These are phyloP conservation scores for Rhizomys pruinosus DNA, from an alignment of 2,113 vertebrate genomes.

Conservation along the genomic window DNA sequence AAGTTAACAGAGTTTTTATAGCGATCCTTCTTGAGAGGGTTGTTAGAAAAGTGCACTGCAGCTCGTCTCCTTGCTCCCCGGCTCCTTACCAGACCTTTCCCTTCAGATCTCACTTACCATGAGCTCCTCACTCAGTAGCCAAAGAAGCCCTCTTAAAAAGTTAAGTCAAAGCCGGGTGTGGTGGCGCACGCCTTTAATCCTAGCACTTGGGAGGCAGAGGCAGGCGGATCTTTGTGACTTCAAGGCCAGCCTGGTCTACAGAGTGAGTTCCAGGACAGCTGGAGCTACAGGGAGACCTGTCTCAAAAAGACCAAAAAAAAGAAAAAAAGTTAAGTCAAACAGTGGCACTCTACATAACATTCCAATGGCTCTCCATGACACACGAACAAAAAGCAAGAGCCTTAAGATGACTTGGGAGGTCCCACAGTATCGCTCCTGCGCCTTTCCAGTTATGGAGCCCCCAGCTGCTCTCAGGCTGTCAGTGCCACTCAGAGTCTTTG, in stretches of 20 bases:
- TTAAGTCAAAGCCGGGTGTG: not conserved
- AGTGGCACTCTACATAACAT: not conserved
- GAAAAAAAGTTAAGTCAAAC: not conserved
- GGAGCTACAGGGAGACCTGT: too few relatives aligned
- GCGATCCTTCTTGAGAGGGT: not conserved
- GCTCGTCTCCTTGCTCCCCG: not conserved
- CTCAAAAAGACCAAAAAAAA: too few relatives aligned
- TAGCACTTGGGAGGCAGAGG: too few relatives aligned
- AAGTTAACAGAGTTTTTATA: not conserved
- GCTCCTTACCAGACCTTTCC: not conserved
- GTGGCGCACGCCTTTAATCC: too few relatives aligned
- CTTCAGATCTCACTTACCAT: not conserved
- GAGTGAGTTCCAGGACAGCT: too few relatives aligned
- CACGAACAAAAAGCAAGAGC: not conserved
- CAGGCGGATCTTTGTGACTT: too few relatives aligned
- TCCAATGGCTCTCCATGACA: not conserved
- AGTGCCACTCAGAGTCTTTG: not conserved
- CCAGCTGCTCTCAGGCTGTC: too few relatives aligned
- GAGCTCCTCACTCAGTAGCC: not conserved
- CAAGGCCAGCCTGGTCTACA: too few relatives aligned
- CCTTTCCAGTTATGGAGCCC: too few relatives aligned
- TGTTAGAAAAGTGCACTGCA: too few relatives aligned
- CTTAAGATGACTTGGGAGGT: not conserved
- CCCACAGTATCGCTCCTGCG: not conserved
- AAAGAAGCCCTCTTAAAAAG: not conserved